phyloP scores from a whole-genome alignment of 2,113 vertebrate genomes.

The Scatophagus argus region DNA sequence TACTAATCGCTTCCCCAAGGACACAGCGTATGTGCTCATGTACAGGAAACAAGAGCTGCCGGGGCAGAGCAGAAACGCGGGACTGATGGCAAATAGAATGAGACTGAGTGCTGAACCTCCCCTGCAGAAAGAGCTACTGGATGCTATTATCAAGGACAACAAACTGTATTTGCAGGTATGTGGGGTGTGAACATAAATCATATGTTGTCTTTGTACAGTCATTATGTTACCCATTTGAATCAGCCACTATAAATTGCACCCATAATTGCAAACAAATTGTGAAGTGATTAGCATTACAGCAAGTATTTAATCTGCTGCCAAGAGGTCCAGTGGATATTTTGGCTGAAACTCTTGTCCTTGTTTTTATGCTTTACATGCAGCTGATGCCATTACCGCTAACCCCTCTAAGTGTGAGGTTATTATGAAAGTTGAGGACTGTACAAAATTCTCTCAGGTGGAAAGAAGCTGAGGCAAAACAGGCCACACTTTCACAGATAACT shows the following conservation, averaged over 20 bases:
- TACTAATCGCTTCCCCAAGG: constrained; percentile 97
- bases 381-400: constrained; percentile 14
- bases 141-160: constrained; percentile 98
- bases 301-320: constrained; percentile 21
- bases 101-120: constrained; percentile 92
- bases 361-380: constrained; percentile 24
- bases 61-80: constrained; percentile 65
- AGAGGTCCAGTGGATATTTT: constrained; percentile 18
- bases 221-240: background rate
- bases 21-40: constrained; percentile 97
- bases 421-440: constrained; percentile 14
- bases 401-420: constrained; percentile 9
- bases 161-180: constrained; percentile 97
- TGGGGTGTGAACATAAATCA: background rate
- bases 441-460: constrained; percentile 39
- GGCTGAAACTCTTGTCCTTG: constrained; percentile 7
- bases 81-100: constrained; percentile 79
- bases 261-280: background rate
- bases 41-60: constrained; percentile 91
- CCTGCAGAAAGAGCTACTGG: constrained; percentile 97
- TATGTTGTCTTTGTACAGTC: background rate
- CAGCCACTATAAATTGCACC: background rate
- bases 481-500: constrained; percentile 11
- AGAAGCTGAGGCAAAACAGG: constrained; percentile 28
- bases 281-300: constrained; percentile 16